A percentile compares a stretch with the other conserved stretches of the same genome.
Conservation (phyloP, 1,140 invertebrate genomes). For the Brachionus plicatilis region DNA sequence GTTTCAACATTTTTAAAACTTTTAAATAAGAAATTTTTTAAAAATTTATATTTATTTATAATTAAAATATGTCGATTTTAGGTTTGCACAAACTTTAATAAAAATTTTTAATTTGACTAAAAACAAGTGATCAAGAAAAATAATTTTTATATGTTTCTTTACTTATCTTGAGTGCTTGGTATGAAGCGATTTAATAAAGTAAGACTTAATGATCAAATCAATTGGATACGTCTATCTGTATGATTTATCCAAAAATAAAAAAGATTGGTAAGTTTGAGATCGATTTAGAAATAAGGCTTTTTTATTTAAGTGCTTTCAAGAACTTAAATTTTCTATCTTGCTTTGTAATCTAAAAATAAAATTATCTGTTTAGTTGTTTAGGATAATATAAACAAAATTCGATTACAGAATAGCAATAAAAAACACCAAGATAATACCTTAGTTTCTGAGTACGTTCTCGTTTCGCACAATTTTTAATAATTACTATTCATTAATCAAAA, state of each 20-base stretch:
- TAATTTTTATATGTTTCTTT: neutral
- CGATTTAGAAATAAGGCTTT: neutral
- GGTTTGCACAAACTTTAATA: no score
- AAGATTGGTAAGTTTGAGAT: neutral
- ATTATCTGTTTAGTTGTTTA: slow-evolving; percentile 27
- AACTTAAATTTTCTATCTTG: slow-evolving; percentile 7
- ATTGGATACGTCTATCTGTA: neutral
- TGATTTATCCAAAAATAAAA: neutral
- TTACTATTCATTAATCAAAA: neutral
- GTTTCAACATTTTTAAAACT: no score
- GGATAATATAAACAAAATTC: slow-evolving; percentile 33
- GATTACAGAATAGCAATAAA: slow-evolving; percentile 8
- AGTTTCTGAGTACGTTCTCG: neutral
- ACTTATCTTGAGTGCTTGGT: neutral
- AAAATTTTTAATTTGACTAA: neutral
- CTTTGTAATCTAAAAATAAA: neutral
- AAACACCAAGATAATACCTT: neutral
- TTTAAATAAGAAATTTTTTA: no score
- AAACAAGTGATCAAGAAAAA: neutral
- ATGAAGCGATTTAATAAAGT: neutral
- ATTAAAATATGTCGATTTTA: no score
- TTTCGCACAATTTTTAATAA: neutral
- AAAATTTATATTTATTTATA: neutral
- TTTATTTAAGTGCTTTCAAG: slow-evolving; percentile 13
- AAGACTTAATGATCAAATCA: neutral